Percentiles rank a stretch among this genome's conserved stretches.
These are phyloP conservation scores for Zelostemma sp. DNA, from an alignment of 1,140 invertebrate genomes.

Conservation along the genomic window DNA sequence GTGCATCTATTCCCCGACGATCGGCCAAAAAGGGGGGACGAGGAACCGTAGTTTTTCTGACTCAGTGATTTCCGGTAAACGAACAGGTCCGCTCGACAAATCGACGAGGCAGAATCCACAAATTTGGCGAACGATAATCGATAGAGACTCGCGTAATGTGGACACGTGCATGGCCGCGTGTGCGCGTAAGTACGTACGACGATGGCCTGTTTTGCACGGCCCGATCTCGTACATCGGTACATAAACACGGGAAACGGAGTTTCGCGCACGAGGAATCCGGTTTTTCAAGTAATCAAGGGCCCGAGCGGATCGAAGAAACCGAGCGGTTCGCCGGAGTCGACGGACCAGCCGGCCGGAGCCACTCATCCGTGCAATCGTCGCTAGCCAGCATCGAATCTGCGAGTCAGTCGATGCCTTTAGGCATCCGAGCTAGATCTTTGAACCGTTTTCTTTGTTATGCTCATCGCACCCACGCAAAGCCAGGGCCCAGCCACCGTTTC, in stretches of 20 bases:
- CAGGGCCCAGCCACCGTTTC: constrained; percentile 20
- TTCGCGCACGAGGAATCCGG: constrained; percentile 67
- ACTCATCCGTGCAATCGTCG: constrained; percentile 39
- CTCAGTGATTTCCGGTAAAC: constrained; percentile 50
- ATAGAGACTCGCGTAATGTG: neutral
- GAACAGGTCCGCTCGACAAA: constrained; percentile 36
- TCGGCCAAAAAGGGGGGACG: constrained; percentile 27
- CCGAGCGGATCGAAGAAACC: constrained; percentile 27
- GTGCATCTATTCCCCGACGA: constrained; percentile 36
- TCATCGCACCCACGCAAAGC: constrained; percentile 34
- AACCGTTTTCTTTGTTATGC: constrained; percentile 44
- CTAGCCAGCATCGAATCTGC: constrained; percentile 32
- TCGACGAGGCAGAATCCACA: no score
- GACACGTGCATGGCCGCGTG: constrained; percentile 22
- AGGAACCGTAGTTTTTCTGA: constrained; percentile 44
- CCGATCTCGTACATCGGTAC: constrained; percentile 52
- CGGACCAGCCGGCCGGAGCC: constrained; percentile 28
- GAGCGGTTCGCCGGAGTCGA: constrained; percentile 36
- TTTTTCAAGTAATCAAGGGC: constrained; percentile 69
- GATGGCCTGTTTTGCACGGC: constrained; percentile 12
- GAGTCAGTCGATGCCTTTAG: constrained; percentile 50
- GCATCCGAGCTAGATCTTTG: constrained; percentile 51
- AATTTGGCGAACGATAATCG: no score
- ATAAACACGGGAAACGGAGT: constrained; percentile 67
- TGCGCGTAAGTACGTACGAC: no score